Base-by-base conservation (phyloP, 2,113 vertebrate genomes). In the Panthera uncia region DNA sequence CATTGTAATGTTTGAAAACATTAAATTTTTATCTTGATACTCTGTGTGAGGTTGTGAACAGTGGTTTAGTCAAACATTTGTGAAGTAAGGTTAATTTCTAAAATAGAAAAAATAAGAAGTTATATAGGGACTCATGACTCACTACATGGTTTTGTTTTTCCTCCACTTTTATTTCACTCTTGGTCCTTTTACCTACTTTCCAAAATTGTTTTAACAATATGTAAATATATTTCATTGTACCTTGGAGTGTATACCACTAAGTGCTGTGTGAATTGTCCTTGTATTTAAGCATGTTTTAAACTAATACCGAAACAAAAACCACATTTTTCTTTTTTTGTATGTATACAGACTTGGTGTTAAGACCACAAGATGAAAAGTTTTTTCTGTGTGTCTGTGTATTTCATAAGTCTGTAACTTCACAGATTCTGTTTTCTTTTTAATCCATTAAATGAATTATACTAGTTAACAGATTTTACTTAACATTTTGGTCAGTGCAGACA, bases 151-250 rank as follows among this genome's bases (percentile, higher is more conserved):
- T 97, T 74, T 96, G 6, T 55, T 83, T 94, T 89, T 94, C 52
- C 29, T 95, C 41, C 69, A 18, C 11, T 14, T 95, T 90, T 85
- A 79, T 94, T 90, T 89, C 50, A 27, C 7, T 88, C 14, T 84
- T 91, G n/a, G 31, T 90, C 45, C n/a, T 96, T 94, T 85, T 1
- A 94, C 33, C 8, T 94, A 5, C 5, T 92, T 90, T 89, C 55
- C 50, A 96, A 87, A 16, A 65, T 91, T 88, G 73, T 97, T 96
- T 93, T 96, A 66, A 94, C 25, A 94, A 74, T 27, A 55, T 5
- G 52, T 85, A 66, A 61, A 29, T 89, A 80, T 68, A 14, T 95
- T 86, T 94, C 95, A 31, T 66, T 89, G 41, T 87, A 9, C 10
- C 29, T 41, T 78, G 4, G 3, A 71, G 18, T 66, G 16, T 97